These are phyloP conservation scores for Machimus rusticus DNA, from an alignment of 2,888 invertebrate species.

Conservation along the genomic window DNA sequence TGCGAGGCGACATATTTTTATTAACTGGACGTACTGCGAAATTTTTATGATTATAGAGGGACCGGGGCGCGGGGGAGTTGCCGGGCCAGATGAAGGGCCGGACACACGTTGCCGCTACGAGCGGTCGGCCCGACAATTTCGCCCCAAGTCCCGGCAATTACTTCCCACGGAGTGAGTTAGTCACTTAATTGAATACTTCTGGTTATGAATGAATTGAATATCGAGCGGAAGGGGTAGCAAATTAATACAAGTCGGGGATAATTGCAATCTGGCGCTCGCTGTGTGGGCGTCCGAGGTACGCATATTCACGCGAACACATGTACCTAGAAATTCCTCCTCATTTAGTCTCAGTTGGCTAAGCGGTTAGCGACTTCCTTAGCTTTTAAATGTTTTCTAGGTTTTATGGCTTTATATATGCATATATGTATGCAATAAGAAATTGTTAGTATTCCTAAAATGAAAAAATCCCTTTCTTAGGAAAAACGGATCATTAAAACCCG, in stretches of 20 bases:
- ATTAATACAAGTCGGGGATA: constrained; percentile 17
- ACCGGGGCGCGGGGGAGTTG: background rate
- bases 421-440: too few species aligned
- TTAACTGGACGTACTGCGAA: constrained; percentile 43
- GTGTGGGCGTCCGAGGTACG: background rate
- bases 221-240: background rate
- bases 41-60: constrained; percentile 24
- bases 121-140: constrained; percentile 34
- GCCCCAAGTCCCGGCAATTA: constrained; percentile 24
- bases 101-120: constrained; percentile 42
- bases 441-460: too few species aligned
- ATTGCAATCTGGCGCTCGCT: background rate
- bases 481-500: too few species aligned
- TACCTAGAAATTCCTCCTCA: background rate
- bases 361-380: too few species aligned
- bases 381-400: too few species aligned
- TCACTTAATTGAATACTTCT: constrained; percentile 44
- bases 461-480: too few species aligned
- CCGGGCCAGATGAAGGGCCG: constrained; percentile 38
- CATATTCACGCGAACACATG: background rate
- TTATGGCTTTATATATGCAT: too few species aligned
- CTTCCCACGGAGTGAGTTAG: constrained; percentile 34
- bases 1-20: constrained; percentile 39
- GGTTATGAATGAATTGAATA: constrained; percentile 35
- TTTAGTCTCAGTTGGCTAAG: too few species aligned